phyloP scores from a whole-genome alignment of 2,113 vertebrate species.

The Lepus americanus region DNA sequence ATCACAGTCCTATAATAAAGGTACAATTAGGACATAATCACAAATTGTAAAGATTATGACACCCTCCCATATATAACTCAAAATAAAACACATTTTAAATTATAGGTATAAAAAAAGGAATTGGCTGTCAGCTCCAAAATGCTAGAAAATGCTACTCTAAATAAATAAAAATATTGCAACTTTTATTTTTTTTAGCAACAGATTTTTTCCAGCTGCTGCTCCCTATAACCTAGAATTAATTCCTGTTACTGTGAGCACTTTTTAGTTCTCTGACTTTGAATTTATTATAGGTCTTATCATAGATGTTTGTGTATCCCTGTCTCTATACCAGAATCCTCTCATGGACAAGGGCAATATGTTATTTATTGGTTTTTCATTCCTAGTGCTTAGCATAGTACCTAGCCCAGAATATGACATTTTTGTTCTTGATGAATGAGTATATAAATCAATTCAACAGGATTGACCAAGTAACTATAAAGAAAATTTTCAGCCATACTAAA shows the following conservation, averaged over 20 bases:
- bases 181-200: not conserved
- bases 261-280: constrained; percentile 12
- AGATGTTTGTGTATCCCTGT: not conserved
- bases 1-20: not conserved
- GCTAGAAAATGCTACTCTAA: constrained; percentile 20
- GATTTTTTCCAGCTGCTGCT: not conserved
- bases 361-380: not conserved
- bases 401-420: not conserved
- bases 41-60: not conserved
- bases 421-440: not conserved
- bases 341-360: not conserved
- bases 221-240: not conserved
- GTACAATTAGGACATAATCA: not conserved
- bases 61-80: not conserved
- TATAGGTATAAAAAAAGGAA: not conserved
- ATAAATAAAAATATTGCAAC: constrained; percentile 4
- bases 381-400: not conserved
- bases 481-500: not conserved
- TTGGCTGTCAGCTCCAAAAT: not conserved
- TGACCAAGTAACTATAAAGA: not conserved
- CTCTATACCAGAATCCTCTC: not conserved
- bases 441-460: constrained; percentile 33
- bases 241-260: not conserved
- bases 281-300: not conserved
- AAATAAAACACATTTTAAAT: not conserved